phyloP scores from a whole-genome alignment of 2,888 invertebrate species.

The Dione vanillae region DNA sequence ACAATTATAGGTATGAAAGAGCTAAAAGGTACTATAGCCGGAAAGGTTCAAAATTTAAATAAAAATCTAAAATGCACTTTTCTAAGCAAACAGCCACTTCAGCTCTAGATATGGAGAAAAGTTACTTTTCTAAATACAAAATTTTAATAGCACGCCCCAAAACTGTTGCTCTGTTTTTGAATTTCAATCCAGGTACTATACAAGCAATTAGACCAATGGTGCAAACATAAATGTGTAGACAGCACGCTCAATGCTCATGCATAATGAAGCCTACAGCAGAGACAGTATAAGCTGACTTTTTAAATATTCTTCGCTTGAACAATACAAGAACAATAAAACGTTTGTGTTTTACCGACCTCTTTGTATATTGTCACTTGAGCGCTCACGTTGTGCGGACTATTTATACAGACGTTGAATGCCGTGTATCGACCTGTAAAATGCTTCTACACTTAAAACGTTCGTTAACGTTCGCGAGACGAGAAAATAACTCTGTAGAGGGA shows the following conservation, averaged over 20 bases:
- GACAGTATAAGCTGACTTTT: neutral
- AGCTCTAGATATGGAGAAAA: too few species aligned
- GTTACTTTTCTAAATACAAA: neutral
- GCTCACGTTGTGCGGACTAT: conserved; percentile 21
- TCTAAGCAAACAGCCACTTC: too few species aligned
- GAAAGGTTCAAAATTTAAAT: too few species aligned
- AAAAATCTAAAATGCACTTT: too few species aligned
- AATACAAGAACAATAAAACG: conserved; percentile 24
- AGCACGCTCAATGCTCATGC: neutral
- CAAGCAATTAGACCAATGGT: neutral
- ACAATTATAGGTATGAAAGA: too few species aligned
- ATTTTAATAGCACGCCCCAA: neutral
- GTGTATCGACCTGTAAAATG: conserved; percentile 32
- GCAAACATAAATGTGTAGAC: neutral
- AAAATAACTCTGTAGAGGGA: neutral
- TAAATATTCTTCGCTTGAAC: conserved; percentile 5
- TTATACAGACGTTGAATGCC: conserved; percentile 26
- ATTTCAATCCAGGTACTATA: neutral
- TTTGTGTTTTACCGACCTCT: conserved; percentile 24
- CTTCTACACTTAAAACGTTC: conserved; percentile 24
- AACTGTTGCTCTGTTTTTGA: neutral
- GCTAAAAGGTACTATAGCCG: too few species aligned
- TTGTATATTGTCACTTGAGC: conserved; percentile 30
- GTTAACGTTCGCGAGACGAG: conserved; percentile 7
- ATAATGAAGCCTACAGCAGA: neutral